Base-by-base conservation (phyloP, 2,797 vertebrate species). In the Sciurus vulgaris region DNA sequence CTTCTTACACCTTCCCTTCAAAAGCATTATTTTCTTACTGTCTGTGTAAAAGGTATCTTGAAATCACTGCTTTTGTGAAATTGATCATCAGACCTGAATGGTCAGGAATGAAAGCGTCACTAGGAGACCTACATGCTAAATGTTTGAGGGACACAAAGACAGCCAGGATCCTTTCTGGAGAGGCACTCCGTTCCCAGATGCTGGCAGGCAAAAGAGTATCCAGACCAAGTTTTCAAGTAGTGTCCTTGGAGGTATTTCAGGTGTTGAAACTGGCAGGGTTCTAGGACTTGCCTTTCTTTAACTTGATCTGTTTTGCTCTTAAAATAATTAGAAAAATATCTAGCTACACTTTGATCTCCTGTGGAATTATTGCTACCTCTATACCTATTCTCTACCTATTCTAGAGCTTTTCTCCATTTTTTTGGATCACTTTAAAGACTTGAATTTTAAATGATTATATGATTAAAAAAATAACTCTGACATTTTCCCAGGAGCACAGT, bases 381-480 rank as follows among this genome's bases (percentile, higher is more conserved):
- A 47, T 47, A 47, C 44, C 44, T 47, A 47, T 47, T 76, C 33
- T 94, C 38, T 85, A 51, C 33, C 67, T 86, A 13, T 28, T 35
- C 17, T 49, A 2, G 9, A 35, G 72, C 3, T 84, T 79, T 70
- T 20, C 44, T 22, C 35, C 4, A 65, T 73, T 84, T 73, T 72
- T 41, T 63, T 4, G 1, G 35, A 69, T 20, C 2, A 47, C 79
- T 72, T 95, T 91, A 69, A 89, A 95, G 61, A 30, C 20, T 77
- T 89, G 65, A 84, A 24, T 79, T 87, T 76, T 79, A 89, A 86
- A 86, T 79, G n/a, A 78, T 28, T 72, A 51, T 61, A 5, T 90
- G 82, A 92, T 93, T 88, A 72, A 83, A 86, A 73, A 86, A 47
- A 47, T 7, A 85, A 83, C 33, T 30, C 47, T 86, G 86, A 90